Base-by-base conservation (phyloP, 2,113 vertebrate species). In the Ctenodactylus gundi region DNA sequence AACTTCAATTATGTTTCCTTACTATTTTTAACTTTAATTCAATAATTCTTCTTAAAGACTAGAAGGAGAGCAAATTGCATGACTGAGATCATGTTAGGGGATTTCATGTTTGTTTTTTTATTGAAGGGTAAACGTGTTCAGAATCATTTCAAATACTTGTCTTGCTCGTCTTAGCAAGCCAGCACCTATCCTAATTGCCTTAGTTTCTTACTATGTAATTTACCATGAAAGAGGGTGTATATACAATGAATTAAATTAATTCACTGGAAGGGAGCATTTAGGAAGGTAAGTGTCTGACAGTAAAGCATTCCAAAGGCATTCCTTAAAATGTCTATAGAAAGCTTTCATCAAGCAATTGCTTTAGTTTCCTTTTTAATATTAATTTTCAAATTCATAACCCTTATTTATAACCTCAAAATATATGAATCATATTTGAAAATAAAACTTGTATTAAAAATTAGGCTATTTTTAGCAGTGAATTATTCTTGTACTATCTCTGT, bases 321-420 rank as follows among this genome's bases (percentile, higher is more conserved):
- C 67, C 72, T 95, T 82, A 96, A 97, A 94, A 58, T 95, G 84
- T 31, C 80, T n/a, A 65, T 95, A 58, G 11, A 91, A 82, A 94
- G 49, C 83, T 91, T 97, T 18, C 72, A 97, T 96, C 83, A 68
- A 80, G 60, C 86, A 97, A 77, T 27, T 95, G 55, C 13, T 93
- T 62, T 14, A 23, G 23, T 97, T 93, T 89, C 44, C 96, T 85
- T 96, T 96, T 96, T 44, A 49, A 92, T 67, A 73, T 91, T 95
- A 94, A 77, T 94, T 92, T 96, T 88, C 89, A 89, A 72, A 36
- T 73, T 94, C 55, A 57, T 91, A 95, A 85, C 49, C 46, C 53
- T 68, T 90, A 95, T 1, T 9, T 83, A 96, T 95, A 41, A 55
- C 93, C 87, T 96, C 90, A 91, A 95, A 93, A 90, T 90, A 53